Conservation (phyloP, 2,888 invertebrate genomes). For the Microplitis manilae region DNA sequence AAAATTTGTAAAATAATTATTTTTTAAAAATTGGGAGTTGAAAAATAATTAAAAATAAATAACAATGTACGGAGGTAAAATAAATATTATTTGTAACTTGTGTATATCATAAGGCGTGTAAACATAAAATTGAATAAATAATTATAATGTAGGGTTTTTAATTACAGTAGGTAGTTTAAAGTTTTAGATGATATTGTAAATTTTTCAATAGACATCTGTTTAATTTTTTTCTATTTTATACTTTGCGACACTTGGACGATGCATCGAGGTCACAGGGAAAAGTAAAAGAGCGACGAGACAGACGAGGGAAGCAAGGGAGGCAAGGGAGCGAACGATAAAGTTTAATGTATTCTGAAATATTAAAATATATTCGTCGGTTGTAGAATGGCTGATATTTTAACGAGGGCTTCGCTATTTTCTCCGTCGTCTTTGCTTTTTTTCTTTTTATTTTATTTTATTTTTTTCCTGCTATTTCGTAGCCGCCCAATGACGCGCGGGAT, state of each 20-base stretch:
- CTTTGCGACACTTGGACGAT: conserved; percentile 12
- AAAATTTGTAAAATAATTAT: no score
- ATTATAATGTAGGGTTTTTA: conserved; percentile 9
- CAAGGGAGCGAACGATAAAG: conserved; percentile 64
- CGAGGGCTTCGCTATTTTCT: conserved; percentile 54
- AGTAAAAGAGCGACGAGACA: conserved; percentile 24
- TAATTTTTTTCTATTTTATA: conserved; percentile 22
- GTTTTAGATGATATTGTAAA: conserved; percentile 11
- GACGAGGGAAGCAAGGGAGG: conserved; percentile 42
- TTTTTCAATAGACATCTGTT: conserved; percentile 10
- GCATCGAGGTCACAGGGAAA: conserved; percentile 17
- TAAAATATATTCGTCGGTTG: conserved; percentile 70
- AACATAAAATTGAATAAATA: conserved; percentile 16
- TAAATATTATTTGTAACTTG: no score
- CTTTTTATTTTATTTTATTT: neutral
- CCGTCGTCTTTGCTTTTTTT: conserved; percentile 4
- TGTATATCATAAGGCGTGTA: no score
- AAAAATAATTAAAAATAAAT: no score
- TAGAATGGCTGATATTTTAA: conserved; percentile 68
- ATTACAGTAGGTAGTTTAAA: conserved; percentile 28
- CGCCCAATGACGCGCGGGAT: conserved; percentile 29
- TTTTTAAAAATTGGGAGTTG: no score
- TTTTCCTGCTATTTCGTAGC: conserved; percentile 31
- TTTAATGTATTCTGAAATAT: conserved; percentile 72
- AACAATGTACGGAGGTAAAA: no score